phyloP scores from a whole-genome alignment of 1,140 invertebrate genomes.

The Ips typographus region DNA sequence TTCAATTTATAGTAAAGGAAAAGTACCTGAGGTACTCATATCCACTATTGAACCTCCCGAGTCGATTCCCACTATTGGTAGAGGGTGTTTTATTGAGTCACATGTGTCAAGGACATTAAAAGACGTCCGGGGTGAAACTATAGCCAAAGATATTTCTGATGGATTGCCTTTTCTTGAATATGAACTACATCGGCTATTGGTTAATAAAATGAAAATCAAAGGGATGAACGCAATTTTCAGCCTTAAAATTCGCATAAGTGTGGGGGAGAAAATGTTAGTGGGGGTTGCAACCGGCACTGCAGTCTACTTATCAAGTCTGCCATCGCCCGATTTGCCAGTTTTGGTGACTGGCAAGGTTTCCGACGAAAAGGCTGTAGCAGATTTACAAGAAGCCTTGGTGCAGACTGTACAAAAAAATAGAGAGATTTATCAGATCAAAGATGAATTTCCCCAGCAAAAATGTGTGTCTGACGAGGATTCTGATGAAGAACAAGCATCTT shows the following conservation, averaged over 20 bases:
- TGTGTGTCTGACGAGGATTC: constrained; percentile 64
- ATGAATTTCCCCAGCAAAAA: constrained; percentile 39
- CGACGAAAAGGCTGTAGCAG: constrained; percentile 63
- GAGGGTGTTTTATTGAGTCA: constrained; percentile 75
- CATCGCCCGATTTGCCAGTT: constrained; percentile 68
- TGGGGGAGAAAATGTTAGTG: constrained; percentile 85
- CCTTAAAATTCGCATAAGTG: constrained; percentile 77
- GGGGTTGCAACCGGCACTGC: constrained; percentile 88
- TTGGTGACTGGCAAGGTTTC: constrained; percentile 65
- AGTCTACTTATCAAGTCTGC: constrained; percentile 72
- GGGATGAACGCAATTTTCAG: constrained; percentile 94
- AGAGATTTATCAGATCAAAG: constrained; percentile 66
- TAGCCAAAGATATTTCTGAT: constrained; percentile 92
- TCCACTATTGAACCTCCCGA: constrained; percentile 85
- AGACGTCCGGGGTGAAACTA: constrained; percentile 80
- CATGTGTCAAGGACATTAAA: constrained; percentile 78
- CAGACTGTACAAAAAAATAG: constrained; percentile 69
- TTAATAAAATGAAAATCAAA: constrained; percentile 89
- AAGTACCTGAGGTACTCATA: constrained; percentile 88
- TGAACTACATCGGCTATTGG: constrained; percentile 87
- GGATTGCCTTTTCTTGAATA: constrained; percentile 93
- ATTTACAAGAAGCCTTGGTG: constrained; percentile 65
- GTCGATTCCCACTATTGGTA: constrained; percentile 71
- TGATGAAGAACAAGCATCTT: constrained; percentile 71
- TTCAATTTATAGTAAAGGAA: constrained; percentile 63